A percentile compares a stretch with the other conserved stretches of the same genome.
phyloP scores from a whole-genome alignment of 2,888 invertebrate genomes.

The Hyalella azteca region DNA sequence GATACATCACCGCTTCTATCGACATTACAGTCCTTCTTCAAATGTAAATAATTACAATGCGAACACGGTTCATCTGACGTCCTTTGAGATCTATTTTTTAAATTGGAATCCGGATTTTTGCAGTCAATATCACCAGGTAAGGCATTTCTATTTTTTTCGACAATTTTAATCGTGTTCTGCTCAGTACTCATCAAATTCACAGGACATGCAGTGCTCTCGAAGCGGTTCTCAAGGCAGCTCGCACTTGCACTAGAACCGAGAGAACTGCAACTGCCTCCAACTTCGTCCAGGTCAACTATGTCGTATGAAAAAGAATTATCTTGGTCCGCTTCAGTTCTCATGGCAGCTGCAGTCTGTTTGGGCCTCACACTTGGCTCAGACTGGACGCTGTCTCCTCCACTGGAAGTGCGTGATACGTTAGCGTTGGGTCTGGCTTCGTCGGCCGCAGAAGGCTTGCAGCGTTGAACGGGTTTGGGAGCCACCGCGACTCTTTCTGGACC shows the following conservation, averaged over 20 bases:
- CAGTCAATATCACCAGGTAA: no score
- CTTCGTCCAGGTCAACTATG: conserved; percentile 54
- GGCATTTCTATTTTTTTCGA: no score
- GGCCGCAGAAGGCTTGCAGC: neutral
- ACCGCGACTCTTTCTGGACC: neutral
- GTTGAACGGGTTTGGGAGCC: neutral
- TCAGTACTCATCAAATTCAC: no score
- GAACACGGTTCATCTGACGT: no score
- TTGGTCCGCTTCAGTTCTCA: neutral
- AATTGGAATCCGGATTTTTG: no score
- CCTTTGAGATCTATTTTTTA: no score
- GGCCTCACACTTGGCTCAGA: conserved; percentile 53
- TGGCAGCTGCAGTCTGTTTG: neutral
- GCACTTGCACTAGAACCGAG: neutral
- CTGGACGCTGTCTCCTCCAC: conserved; percentile 29
- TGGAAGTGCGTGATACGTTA: conserved; percentile 23
- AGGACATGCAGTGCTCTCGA: neutral
- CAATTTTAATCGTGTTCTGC: no score
- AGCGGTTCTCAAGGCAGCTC: neutral
- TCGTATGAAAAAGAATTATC: conserved; percentile 53
- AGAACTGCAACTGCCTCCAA: neutral
- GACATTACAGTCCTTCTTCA: no score
- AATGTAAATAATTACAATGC: no score
- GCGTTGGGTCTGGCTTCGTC: neutral
- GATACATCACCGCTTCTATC: neutral